Evolutionary conservation across 2,797 vertebrate genomes (phyloP).

Genomic region (Syncerus caffer): DNA sequence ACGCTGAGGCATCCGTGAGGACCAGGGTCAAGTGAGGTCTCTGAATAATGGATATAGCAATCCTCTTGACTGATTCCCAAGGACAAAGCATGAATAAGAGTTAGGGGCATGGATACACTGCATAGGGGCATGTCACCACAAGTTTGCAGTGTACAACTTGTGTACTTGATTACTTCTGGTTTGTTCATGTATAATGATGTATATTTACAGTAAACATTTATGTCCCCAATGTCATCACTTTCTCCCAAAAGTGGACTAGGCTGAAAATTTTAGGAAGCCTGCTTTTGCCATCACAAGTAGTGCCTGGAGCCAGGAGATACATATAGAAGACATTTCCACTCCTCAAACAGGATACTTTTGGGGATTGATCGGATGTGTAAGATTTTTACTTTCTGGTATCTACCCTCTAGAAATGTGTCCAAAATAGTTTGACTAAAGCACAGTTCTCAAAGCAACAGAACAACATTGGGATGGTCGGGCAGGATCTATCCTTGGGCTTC

Average conservation of each 20-base stretch:
- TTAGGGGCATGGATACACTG: neutral
- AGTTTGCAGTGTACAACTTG: neutral
- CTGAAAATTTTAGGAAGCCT: constrained; percentile 16
- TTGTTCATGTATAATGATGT: neutral
- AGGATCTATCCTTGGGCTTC: neutral
- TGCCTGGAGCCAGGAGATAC: neutral
- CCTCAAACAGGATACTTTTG: neutral
- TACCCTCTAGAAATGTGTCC: neutral
- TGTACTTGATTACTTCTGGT: neutral
- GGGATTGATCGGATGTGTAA: neutral
- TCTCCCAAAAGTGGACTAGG: neutral
- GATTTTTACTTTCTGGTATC: neutral
- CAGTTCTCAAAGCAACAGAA: neutral
- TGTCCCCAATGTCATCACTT: neutral
- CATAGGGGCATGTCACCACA: too few species aligned
- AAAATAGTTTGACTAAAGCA: neutral
- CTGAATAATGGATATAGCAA: neutral
- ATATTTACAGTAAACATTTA: neutral
- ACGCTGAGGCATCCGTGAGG: neutral
- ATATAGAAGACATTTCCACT: neutral
- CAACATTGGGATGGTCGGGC: neutral
- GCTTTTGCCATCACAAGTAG: neutral
- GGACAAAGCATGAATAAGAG: neutral
- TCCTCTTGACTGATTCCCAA: neutral
- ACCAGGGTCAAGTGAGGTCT: neutral